Conservation (phyloP, 2,113 vertebrate species). For the Arenaria interpres region DNA sequence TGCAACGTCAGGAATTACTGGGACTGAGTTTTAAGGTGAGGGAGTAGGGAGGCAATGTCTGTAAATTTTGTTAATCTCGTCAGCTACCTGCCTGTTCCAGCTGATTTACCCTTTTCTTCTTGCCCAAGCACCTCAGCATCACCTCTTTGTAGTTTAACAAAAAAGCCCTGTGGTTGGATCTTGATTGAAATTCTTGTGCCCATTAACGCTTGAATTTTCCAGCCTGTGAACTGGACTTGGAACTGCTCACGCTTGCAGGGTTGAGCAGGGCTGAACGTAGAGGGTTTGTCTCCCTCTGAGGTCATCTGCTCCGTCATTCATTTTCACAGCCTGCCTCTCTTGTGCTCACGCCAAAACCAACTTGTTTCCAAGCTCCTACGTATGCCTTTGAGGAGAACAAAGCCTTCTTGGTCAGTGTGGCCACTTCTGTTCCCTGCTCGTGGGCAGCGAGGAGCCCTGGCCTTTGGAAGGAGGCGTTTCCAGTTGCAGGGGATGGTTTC, state of each 20-base stretch:
- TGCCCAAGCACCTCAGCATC: neutral
- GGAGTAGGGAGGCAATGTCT: neutral
- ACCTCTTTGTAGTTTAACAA: neutral
- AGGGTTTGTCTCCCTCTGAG: neutral
- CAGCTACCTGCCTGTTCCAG: neutral
- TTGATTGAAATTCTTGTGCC: neutral
- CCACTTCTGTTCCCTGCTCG: neutral
- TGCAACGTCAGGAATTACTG: neutral
- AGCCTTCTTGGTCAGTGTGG: neutral
- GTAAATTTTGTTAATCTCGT: neutral
- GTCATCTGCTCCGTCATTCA: neutral
- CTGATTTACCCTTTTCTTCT: neutral
- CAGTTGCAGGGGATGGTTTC: neutral
- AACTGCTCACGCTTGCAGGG: neutral
- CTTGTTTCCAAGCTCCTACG: neutral
- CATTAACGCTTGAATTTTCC: neutral
- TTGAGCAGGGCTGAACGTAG: neutral
- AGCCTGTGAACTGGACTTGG: neutral
- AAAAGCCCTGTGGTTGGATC: neutral
- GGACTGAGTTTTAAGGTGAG: neutral
- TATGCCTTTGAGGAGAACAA: neutral
- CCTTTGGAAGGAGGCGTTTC: neutral
- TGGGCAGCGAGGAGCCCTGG: neutral
- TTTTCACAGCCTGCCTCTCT: neutral
- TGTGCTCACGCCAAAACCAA: neutral